Base-by-base conservation (phyloP, 2,888 invertebrate genomes). In the Cinara cedri region DNA sequence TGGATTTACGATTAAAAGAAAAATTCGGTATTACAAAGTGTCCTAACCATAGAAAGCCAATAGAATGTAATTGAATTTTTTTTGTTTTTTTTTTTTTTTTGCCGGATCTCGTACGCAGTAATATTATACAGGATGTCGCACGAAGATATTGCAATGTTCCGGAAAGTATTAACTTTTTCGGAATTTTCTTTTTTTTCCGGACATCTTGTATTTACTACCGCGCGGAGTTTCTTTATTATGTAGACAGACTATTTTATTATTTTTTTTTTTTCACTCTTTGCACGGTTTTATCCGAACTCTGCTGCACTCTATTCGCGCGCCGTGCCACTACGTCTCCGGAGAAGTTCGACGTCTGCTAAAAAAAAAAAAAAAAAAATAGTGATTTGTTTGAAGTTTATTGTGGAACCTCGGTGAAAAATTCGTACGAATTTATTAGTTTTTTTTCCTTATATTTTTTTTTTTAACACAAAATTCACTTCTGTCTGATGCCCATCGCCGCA, bases 331-430 rank as follows among this genome's bases (percentile, higher is more conserved):
- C 16, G 51, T 51, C 24, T 24, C 26, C 34, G 34, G 3, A 34
- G 6, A 34, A 34, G 34, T 26, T 54, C 21, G 16, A 44, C 21
- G 16, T 21, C 6, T 21, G 21, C 21, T 19, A 14, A 14, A 34
- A n/a, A n/a, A 19, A 44, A 42, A 13, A 42, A 19, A 42, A 42
- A 19, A 10, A 62, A 54, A 68, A 55, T 21, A 55, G 71, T 57
- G 55, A 71, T 71, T 71, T 55, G 55, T 71, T 71, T 55, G 54
- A 42, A 71, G 54, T 55, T 71, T 71, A 71, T 57, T 57, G 10
- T 44, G 55, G 71, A 57, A 44, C 42, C 42, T 24, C 11, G 24
- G 24, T 55, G 16, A 57, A 71, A 57, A 44, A 51, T 34, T 19
- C 21, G 16, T 2, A 14, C 14, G 65, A n/a, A n/a, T 13, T 62